phyloP scores from a whole-genome alignment of 1,140 invertebrate species.

The Drosophila miranda region DNA sequence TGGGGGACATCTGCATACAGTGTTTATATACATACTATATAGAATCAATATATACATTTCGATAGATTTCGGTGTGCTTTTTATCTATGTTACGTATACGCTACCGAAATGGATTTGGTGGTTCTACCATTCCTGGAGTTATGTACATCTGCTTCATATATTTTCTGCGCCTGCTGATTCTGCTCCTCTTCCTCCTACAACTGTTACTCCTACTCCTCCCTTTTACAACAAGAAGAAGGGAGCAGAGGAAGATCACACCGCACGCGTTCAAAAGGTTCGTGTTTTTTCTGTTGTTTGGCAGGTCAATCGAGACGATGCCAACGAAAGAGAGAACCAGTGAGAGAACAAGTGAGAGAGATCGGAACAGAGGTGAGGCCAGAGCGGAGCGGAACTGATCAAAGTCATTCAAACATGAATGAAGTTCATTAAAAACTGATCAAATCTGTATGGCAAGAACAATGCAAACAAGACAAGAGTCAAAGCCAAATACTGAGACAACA shows the following conservation, averaged over 20 bases:
- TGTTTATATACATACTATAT: too few species aligned
- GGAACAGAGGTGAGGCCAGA: slow-evolving; percentile 39
- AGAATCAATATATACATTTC: too few species aligned
- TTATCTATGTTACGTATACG: not conserved
- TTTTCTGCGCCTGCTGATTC: not conserved
- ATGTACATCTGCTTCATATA: too few species aligned
- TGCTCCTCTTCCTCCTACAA: not conserved
- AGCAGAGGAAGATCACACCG: slow-evolving; percentile 27
- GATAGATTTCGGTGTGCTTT: too few species aligned
- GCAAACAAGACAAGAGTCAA: slow-evolving; percentile 68
- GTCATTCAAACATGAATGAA: slow-evolving; percentile 82
- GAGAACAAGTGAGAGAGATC: not conserved
- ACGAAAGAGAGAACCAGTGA: not conserved
- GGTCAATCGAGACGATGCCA: not conserved
- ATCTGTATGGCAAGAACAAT: slow-evolving; percentile 79
- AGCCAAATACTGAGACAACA: slow-evolving; percentile 68
- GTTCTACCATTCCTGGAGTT: not conserved
- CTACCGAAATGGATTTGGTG: not conserved
- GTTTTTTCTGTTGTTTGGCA: slow-evolving; percentile 57
- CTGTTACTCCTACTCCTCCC: not conserved
- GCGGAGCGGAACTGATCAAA: slow-evolving; percentile 82
- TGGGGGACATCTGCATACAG: too few species aligned
- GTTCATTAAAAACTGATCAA: slow-evolving; percentile 82
- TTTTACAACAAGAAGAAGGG: slow-evolving; percentile 35
- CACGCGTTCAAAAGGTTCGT: slow-evolving; percentile 72